A percentile compares a stretch with the other conserved stretches of the same genome.
These are phyloP conservation scores for Gorsachius magnificus DNA, from an alignment of 2,797 vertebrate genomes.

Conservation along the genomic window DNA sequence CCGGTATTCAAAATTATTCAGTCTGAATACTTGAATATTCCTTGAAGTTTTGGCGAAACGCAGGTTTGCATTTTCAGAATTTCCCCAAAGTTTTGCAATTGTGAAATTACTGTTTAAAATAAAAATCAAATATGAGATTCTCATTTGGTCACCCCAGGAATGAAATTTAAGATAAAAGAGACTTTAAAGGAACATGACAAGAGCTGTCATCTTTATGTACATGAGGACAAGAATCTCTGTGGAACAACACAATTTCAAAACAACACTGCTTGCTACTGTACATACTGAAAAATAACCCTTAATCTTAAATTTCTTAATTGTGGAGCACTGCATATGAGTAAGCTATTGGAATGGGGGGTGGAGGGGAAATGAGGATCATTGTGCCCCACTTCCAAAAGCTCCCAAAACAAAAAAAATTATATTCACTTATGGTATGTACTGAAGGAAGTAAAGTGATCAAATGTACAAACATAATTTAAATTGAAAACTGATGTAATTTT, in stretches of 20 bases:
- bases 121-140: neutral
- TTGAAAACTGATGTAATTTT: neutral
- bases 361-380: neutral
- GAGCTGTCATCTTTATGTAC: neutral
- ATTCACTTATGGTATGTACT: neutral
- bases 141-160: neutral
- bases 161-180: neutral
- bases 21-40: neutral
- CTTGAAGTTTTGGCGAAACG: neutral
- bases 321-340: neutral
- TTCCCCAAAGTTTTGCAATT: neutral
- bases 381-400: neutral
- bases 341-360: neutral
- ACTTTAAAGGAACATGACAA: neutral
- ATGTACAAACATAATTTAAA: neutral
- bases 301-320: neutral
- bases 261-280: neutral
- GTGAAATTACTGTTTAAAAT: neutral
- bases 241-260: neutral
- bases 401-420: neutral
- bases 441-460: neutral
- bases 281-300: neutral
- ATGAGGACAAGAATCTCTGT: neutral
- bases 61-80: neutral
- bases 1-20: neutral